Conservation (phyloP, 2,113 vertebrate genomes). For the Donacobius atricapilla region DNA sequence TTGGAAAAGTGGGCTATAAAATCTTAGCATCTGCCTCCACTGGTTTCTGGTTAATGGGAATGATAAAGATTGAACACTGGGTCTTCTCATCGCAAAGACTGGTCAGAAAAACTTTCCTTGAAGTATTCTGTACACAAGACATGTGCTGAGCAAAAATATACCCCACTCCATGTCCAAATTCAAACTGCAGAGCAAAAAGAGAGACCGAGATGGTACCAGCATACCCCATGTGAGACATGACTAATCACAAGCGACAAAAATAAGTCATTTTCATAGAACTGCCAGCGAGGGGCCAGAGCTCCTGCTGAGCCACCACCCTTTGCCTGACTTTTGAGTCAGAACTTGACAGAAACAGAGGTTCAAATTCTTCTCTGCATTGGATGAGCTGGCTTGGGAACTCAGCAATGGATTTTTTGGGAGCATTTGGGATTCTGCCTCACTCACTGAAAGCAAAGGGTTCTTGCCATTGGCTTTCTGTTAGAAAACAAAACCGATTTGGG, state of each 20-base stretch:
- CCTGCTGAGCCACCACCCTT: not conserved
- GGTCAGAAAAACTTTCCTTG: not conserved
- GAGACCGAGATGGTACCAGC: not conserved
- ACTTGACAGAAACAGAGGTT: not conserved
- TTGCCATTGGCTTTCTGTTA: not conserved
- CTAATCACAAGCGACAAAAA: not conserved
- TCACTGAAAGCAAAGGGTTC: not conserved
- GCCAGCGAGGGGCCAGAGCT: not conserved
- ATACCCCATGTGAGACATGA: not conserved
- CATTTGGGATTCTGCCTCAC: not conserved
- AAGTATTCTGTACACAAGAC: not conserved
- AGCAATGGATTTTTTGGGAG: not conserved
- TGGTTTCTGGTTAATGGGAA: not conserved
- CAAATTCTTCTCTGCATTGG: not conserved
- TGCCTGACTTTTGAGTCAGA: not conserved
- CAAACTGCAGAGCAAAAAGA: not conserved
- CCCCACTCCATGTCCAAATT: not conserved
- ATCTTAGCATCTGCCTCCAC: not conserved
- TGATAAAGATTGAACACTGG: slow-evolving; percentile 7
- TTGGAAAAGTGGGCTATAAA: not conserved
- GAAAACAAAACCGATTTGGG: not conserved
- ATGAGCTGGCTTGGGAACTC: not conserved
- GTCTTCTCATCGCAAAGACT: not conserved
- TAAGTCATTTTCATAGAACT: not conserved
- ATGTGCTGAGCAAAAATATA: not conserved